Conservation (phyloP, 2,797 vertebrate species). For the Pampus argenteus region DNA sequence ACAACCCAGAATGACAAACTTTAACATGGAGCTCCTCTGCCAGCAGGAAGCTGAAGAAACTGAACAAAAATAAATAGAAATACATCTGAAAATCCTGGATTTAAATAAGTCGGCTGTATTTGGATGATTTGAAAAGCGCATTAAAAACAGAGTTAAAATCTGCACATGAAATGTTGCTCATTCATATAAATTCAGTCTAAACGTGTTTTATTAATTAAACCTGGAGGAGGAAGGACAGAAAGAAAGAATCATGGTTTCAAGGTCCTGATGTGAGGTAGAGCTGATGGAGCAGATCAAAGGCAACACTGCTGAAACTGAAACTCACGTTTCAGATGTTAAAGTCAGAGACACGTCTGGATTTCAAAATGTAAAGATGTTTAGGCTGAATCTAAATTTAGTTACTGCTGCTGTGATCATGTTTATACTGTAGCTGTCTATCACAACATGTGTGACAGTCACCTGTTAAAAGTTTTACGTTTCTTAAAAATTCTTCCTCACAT, state of each 20-base stretch:
- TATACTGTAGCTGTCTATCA: no score
- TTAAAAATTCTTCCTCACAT: no score
- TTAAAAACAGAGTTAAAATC: constrained; percentile 19
- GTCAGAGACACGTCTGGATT: neutral
- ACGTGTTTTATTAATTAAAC: neutral
- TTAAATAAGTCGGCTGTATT: neutral
- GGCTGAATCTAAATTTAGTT: neutral
- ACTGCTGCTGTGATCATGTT: neutral
- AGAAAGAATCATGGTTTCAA: neutral
- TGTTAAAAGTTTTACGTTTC: no score
- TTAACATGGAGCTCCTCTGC: constrained; percentile 9
- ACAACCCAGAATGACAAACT: neutral
- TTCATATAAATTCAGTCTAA: no score
- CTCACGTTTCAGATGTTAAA: neutral
- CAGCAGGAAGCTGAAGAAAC: constrained; percentile 47
- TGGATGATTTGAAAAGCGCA: constrained; percentile 15
- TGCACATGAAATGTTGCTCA: neutral
- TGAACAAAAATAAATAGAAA: neutral
- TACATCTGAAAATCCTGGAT: neutral
- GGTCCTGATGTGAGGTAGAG: constrained; percentile 15
- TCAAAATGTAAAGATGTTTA: neutral
- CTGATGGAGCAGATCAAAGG: neutral
- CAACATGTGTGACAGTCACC: no score
- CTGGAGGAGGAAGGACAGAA: no score
- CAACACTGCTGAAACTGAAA: neutral